Evolutionary conservation across 2,888 invertebrate genomes (phyloP), one percentile per base, ranked within the genome.

Genomic region (Rhagonycha lutea): DNA sequence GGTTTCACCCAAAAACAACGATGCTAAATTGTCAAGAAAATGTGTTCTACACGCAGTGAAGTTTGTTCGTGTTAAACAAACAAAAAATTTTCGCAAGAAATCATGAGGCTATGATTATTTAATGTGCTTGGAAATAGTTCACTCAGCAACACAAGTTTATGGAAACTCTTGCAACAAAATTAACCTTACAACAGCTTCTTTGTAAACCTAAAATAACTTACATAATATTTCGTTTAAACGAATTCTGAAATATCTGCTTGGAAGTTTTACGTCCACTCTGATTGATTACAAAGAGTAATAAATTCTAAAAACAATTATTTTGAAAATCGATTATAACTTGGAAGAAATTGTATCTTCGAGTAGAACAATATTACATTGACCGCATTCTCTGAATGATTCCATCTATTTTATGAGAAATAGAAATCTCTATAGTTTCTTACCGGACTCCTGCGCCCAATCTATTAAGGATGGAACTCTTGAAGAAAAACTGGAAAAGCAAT

Each of bases 381-480:
- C 47, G 47, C 47, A n/a, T 47, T 47, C 47, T 47, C 47, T 47
- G 47, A 47, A 47, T 47, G 47, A 47, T 47, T 47, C 47, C n/a
- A 47, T 47, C 47, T 47, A 47, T 47, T 47, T 47, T 47, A 47
- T 47, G 47, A 47, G 47, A 47, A 47, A 47, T 47, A 65, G 24
- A 24, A 65, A 65, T 24, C n/a, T 65, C 18, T n/a, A 65, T 65
- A 14, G 47, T 68, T 74, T 79, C 85, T 85, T 84, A 91, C 91
- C 91, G 86, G 90, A 89, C 81, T 90, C 89, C 82, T 91, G 91
- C 12, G 91, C 91, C 91, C 91, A 91, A 84, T 90, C 89, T 75
- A 91, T 88, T 76, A 91, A 84, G 1, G 91, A 91, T 10, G 91
- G 88, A 47, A 91, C 91, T 77, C 88, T 86, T 7, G 90, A 89